A percentile compares a stretch with the other conserved stretches of the same genome.
Evolutionary conservation across 1,140 invertebrate species (phyloP).

Genomic region (Neomicropteryx cornuta): DNA sequence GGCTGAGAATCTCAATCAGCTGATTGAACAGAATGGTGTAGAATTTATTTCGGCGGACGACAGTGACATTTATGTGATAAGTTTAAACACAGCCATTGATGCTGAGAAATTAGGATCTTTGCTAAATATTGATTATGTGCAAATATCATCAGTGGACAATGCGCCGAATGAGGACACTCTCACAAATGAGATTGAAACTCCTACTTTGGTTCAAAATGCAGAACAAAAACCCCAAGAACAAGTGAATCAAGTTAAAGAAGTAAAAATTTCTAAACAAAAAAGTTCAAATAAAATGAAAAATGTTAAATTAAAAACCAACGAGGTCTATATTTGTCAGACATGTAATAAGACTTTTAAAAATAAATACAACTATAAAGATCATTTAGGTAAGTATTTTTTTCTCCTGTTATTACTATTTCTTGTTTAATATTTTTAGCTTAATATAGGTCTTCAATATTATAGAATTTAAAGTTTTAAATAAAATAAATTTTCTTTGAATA

Average conservation of each 20-base stretch:
- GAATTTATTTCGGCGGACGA: conserved; percentile 36
- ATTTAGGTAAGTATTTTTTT: conserved; percentile 23
- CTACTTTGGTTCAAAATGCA: conserved; percentile 13
- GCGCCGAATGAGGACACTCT: conserved; percentile 2
- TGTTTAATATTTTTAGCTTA: not conserved
- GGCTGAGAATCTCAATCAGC: conserved; percentile 32
- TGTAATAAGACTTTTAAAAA: conserved; percentile 32
- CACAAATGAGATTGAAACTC: conserved; percentile 1
- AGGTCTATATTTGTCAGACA: conserved; percentile 21
- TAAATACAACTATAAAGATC: conserved; percentile 32
- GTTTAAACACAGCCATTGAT: conserved; percentile 34
- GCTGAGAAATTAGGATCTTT: conserved; percentile 30
- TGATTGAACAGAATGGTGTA: conserved; percentile 33
- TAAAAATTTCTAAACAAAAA: not conserved
- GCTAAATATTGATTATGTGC: conserved; percentile 24
- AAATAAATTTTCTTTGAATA: not conserved
- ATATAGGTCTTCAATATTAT: not conserved
- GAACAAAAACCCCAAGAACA: conserved; percentile 14
- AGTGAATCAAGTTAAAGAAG: not conserved
- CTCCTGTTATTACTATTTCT: not conserved
- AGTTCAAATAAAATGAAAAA: conserved; percentile 8
- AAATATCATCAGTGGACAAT: conserved; percentile 11
- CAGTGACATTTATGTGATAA: conserved; percentile 36
- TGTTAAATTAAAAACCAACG: conserved; percentile 1
- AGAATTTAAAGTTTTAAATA: not conserved